phyloP scores from a whole-genome alignment of 2,113 vertebrate genomes.

The Oryzias javanicus region DNA sequence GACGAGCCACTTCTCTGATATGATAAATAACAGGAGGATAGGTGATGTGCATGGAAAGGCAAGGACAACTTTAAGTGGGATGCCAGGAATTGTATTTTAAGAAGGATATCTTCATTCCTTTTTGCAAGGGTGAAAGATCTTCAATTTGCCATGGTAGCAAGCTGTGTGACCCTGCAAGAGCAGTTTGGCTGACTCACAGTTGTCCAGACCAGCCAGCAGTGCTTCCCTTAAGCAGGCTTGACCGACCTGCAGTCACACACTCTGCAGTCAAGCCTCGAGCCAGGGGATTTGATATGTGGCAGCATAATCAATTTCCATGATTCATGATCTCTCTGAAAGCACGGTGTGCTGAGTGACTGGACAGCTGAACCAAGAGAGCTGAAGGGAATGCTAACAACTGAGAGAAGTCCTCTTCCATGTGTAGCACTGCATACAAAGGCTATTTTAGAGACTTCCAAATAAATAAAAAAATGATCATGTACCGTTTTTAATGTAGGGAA shows the following conservation, averaged over 20 bases:
- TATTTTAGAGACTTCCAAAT: constrained; percentile 2
- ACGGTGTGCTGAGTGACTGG: constrained; percentile 49
- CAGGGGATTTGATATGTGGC: constrained; percentile 73
- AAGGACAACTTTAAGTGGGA: constrained; percentile 13
- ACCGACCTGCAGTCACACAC: constrained; percentile 74
- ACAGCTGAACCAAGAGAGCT: constrained; percentile 65
- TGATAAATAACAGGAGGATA: constrained; percentile 56
- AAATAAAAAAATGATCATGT: constrained; percentile 18
- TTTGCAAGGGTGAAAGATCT: constrained; percentile 62
- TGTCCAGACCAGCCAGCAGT: constrained; percentile 51
- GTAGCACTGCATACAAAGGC: constrained; percentile 23
- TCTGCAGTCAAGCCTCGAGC: constrained; percentile 62
- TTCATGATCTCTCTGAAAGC: constrained; percentile 65
- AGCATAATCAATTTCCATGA: constrained; percentile 77
- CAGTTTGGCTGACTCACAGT: constrained; percentile 43
- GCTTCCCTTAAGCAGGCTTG: constrained; percentile 72
- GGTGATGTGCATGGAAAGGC: constrained; percentile 52
- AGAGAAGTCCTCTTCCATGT: constrained; percentile 27
- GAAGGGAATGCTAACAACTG: constrained; percentile 62
- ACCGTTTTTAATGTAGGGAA: constrained; percentile 21
- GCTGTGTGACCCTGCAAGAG: constrained; percentile 64
- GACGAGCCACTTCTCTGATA: constrained; percentile 37
- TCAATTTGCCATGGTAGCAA: constrained; percentile 63
- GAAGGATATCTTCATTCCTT: constrained; percentile 71
- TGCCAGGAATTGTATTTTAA: constrained; percentile 55